Conservation (phyloP, 2,797 vertebrate species). For the Pseudomugil gertrudae region DNA sequence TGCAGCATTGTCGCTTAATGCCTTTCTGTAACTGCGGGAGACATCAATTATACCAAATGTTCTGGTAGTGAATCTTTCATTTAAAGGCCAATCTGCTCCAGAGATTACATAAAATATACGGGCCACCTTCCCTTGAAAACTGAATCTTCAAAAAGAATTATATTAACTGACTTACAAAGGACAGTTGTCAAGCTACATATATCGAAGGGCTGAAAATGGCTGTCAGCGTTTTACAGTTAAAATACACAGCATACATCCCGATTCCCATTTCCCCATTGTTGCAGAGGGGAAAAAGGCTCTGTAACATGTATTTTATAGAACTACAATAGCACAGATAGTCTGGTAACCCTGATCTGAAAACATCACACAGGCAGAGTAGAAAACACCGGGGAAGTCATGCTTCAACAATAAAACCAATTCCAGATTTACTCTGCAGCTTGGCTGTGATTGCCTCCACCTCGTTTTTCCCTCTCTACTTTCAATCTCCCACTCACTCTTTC, state of each 20-base stretch:
- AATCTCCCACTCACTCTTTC: constrained; percentile 45
- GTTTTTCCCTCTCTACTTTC: constrained; percentile 50
- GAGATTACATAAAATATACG: constrained; percentile 20
- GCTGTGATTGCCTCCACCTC: constrained; percentile 56
- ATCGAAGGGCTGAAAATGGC: not conserved
- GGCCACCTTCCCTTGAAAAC: constrained; percentile 25
- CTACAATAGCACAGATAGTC: constrained; percentile 27
- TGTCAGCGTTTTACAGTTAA: not conserved
- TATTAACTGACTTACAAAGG: constrained; percentile 37
- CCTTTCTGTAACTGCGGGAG: constrained; percentile 33
- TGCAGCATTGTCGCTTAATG: constrained; percentile 20
- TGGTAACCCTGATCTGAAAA: constrained; percentile 49
- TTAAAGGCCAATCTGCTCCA: constrained; percentile 44
- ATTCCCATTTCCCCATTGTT: not conserved
- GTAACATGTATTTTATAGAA: constrained; percentile 27
- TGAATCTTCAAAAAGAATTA: constrained; percentile 20
- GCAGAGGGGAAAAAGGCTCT: constrained; percentile 5
- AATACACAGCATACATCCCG: not conserved
- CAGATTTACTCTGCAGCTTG: constrained; percentile 63
- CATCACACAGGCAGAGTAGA: constrained; percentile 51
- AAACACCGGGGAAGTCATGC: constrained; percentile 67
- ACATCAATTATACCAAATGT: constrained; percentile 42
- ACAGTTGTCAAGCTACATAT: not conserved
- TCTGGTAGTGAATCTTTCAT: constrained; percentile 49
- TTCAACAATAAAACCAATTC: constrained; percentile 71